Base-by-base conservation (phyloP, 2,888 invertebrate genomes). In the Eupelmus urozonus region DNA sequence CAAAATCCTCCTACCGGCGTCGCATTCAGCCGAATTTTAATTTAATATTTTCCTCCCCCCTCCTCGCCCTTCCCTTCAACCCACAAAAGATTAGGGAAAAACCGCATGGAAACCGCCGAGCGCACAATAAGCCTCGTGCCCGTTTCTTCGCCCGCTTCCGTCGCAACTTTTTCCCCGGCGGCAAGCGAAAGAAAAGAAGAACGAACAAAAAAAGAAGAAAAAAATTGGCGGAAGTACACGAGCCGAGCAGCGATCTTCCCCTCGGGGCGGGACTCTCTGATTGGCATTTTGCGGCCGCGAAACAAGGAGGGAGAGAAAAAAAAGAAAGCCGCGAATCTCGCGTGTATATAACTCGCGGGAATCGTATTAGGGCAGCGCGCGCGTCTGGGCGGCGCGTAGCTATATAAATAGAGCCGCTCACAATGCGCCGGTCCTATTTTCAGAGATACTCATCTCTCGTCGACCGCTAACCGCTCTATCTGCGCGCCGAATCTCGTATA, bases 401-500 rank as follows among this genome's bases (percentile, higher is more conserved):
- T 40, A 40, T 23, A 40, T 1, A 51, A n/a, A 45, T 9, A 20
- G 51, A 34, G n/a, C 45, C 13, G 16, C 45, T 2, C 65, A 49
- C 65, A 87, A 86, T 85, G 84, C 85, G 75, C 81, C 80, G 84
- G 84, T 86, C 86, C 88, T 89, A 89, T 88, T 89, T 88, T 87
- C 87, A 84, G 88, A 86, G 87, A 87, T 87, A 88, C 83, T 82
- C 85, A 86, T 86, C 86, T 86, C 86, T 85, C 84, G 20, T 13
- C 74, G 53, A 80, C 78, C 75, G 83, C 83, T 87, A 86, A 84
- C 82, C 79, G 82, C 83, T 86, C 84, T 84, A 85, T 85, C 85
- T 84, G 83, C 81, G 81, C 81, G 80, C 80, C 82, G 82, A 84
- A 85, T 84, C 84, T 84, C 79, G 82, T 79, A 25, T 57, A n/a